Base-by-base conservation (phyloP, 2,797 vertebrate species). In the Sebastes hopkinsi region DNA sequence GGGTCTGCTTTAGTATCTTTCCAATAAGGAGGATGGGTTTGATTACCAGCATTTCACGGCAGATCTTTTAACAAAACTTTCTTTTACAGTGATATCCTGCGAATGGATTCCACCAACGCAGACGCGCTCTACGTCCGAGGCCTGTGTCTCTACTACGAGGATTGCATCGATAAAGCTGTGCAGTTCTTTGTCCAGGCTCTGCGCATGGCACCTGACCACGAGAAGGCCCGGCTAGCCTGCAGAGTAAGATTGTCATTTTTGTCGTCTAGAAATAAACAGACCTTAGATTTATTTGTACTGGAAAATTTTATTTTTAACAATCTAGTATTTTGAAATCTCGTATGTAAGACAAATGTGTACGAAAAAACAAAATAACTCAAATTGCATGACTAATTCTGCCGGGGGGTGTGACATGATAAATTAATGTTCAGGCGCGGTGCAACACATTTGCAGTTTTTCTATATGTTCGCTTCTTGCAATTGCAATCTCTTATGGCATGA, bases 121-220 rank as follows among this genome's bases (percentile, higher is more conserved):
- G 98, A 99, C 0, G 98, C 97, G 0, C 94, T 99, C 1, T 99
- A 98, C 1, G 97, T 99, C 6, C 95, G 98, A 1, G 97, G 98
- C 54, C 95, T 99, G 77, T 99, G 98, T 94, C 97, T 99, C 54
- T 99, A 99, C 88, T 99, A 98, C 0, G 98, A 98, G 92, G 98
- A 99, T 94, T 98, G 97, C 85, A 98, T 99, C 1, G 97, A 99
- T 88, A 99, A 99, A 85, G 98, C 98, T 0, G 97, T 99, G 75
- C 98, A 99, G 92, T 99, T 99, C 91, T 99, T 99, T 3, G 90
- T 98, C 32, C 98, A 99, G 87, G 97, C 98, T 13, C 96, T 99
- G 85, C 95, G 97, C 77, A 99, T 99, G 98, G 98, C 97, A 68
- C 97, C 98, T 0, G 98, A 99, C 83, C 98, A 99, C 0, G 97